phyloP scores from a whole-genome alignment of 1,140 invertebrate species.

The Trichonephila clavata region DNA sequence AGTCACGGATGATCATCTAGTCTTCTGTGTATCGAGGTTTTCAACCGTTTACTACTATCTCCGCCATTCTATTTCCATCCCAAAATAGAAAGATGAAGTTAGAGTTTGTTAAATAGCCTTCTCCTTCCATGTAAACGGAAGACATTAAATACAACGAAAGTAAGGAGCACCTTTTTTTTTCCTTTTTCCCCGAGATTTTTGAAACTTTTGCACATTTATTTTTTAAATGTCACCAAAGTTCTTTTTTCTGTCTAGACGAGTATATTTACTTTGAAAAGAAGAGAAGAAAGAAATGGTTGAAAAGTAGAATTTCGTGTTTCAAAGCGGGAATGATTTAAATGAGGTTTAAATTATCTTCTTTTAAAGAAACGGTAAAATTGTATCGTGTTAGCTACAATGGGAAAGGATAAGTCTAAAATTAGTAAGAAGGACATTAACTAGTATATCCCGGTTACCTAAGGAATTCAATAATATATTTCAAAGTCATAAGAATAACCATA shows the following conservation, averaged over 20 bases:
- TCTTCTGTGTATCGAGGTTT: not conserved
- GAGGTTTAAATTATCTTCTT: not conserved
- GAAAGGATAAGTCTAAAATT: too few species aligned
- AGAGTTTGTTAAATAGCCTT: slow-evolving; percentile 16
- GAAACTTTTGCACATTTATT: not conserved
- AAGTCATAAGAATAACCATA: too few species aligned
- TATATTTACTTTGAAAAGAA: slow-evolving; percentile 19
- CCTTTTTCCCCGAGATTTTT: not conserved
- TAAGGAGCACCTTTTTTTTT: not conserved
- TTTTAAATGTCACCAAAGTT: slow-evolving; percentile 20
- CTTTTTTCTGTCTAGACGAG: not conserved
- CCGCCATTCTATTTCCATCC: not conserved
- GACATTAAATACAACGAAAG: slow-evolving; percentile 33
- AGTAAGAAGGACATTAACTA: too few species aligned
- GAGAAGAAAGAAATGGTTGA: not conserved
- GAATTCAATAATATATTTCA: too few species aligned
- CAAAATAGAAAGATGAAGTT: slow-evolving; percentile 23
- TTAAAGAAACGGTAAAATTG: not conserved
- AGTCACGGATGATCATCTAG: not conserved
- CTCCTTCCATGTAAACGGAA: slow-evolving; percentile 30
- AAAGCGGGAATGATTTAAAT: not conserved
- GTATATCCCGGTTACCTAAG: too few species aligned
- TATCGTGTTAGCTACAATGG: not conserved
- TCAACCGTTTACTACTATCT: slow-evolving; percentile 25
- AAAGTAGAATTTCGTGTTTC: not conserved